A percentile compares a stretch with the other conserved stretches of the same genome.
Evolutionary conservation across 2,113 vertebrate genomes (phyloP).

Genomic region (Xyliphius kryptos): DNA sequence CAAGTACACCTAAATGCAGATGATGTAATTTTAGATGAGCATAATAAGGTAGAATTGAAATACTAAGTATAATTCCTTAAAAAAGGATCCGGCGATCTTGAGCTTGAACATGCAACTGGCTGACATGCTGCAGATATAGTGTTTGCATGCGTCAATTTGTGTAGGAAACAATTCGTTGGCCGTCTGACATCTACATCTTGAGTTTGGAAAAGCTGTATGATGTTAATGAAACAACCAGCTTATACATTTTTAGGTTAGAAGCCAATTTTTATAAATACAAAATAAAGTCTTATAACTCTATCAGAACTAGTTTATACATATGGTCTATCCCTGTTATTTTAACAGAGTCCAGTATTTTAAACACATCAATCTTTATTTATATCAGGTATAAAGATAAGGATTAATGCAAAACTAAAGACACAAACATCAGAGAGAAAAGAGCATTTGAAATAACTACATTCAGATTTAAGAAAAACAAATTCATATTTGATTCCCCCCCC

Average conservation of each 20-base stretch:
- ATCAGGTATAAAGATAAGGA: background rate
- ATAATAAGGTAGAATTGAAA: too few species aligned
- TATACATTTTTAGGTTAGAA: background rate
- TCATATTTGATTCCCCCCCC: background rate
- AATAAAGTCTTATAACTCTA: background rate
- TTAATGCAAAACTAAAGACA: background rate
- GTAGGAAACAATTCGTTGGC: background rate
- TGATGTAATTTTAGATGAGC: background rate
- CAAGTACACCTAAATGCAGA: slow-evolving; percentile 86
- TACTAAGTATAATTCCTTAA: too few species aligned
- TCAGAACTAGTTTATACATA: background rate
- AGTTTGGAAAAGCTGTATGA: background rate
- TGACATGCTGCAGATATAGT: slow-evolving; percentile 12
- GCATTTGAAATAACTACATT: slow-evolving; percentile 1
- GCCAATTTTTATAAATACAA: background rate
- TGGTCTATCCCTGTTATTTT: background rate
- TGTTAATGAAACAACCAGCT: background rate
- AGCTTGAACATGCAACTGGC: slow-evolving; percentile 1
- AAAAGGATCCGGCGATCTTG: background rate
- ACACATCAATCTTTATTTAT: background rate
- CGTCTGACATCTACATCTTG: background rate
- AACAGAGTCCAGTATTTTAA: background rate
- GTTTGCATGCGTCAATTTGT: background rate
- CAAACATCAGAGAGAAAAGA: slow-evolving; percentile 1
- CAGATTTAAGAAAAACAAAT: background rate